phyloP scores from a whole-genome alignment of 2,113 vertebrate species.

The Oceanites oceanicus region DNA sequence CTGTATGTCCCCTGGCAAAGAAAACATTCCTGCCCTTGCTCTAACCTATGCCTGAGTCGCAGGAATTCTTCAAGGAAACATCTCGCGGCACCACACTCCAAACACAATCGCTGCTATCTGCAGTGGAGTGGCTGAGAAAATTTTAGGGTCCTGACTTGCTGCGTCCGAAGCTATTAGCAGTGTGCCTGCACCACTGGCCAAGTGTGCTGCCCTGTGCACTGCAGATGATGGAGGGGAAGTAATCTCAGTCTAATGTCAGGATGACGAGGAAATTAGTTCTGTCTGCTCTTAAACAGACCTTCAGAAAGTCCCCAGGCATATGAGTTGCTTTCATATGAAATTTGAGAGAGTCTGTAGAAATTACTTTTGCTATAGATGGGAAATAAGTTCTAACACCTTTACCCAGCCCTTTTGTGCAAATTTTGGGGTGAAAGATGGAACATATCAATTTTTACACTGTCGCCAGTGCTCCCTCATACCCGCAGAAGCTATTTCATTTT shows the following conservation, averaged over 20 bases:
- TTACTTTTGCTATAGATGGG: not conserved
- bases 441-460: not conserved
- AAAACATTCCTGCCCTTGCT: not conserved
- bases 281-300: not conserved
- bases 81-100: not conserved
- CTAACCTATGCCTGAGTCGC: not conserved
- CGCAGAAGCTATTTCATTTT: not conserved
- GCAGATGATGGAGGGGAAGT: not conserved
- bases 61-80: not conserved
- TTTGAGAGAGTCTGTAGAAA: not conserved
- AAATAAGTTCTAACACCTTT: not conserved
- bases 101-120: not conserved
- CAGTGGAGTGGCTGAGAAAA: not conserved
- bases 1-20: not conserved
- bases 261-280: not conserved
- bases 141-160: not conserved
- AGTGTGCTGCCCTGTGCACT: not conserved
- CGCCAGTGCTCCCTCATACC: not conserved
- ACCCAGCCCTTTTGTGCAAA: not conserved
- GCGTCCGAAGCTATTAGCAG: not conserved
- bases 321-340: not conserved
- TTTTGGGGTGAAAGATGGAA: not conserved
- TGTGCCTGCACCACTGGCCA: not conserved
- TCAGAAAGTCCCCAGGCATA: not conserved
- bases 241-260: not conserved